A percentile compares a stretch with the other conserved stretches of the same genome.
Conservation (phyloP, 2,113 vertebrate genomes). For the Aphelocoma coerulescens region DNA sequence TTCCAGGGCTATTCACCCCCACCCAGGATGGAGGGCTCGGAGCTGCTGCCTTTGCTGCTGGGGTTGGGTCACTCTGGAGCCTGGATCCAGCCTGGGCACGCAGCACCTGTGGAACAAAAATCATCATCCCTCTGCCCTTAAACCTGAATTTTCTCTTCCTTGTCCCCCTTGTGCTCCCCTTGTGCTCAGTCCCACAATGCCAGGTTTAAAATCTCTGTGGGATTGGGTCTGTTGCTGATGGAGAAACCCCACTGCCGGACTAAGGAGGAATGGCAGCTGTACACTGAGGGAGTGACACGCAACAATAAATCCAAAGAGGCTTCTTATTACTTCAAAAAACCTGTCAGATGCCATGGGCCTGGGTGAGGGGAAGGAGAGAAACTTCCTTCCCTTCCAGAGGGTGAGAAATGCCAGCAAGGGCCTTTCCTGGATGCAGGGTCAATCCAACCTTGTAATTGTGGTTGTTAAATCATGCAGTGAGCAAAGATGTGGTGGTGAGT, state of each 20-base stretch:
- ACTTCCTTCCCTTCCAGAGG: background rate
- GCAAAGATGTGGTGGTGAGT: background rate
- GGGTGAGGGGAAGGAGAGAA: background rate
- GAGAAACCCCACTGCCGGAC: background rate
- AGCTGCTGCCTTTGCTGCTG: background rate
- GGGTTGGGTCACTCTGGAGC: background rate
- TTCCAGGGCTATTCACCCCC: background rate
- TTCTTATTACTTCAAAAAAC: background rate
- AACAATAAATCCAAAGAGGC: background rate
- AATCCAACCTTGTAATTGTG: background rate
- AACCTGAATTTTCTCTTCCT: background rate
- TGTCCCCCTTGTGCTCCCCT: background rate
- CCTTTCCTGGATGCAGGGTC: background rate
- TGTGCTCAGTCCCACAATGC: background rate
- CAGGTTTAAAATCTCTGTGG: background rate
- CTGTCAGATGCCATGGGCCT: background rate
- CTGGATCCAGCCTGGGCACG: background rate
- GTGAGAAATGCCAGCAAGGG: background rate
- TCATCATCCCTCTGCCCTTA: too few relatives aligned
- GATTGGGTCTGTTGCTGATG: background rate
- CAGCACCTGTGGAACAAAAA: rapidly evolving
- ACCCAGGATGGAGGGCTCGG: background rate
- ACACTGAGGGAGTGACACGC: background rate
- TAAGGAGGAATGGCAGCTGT: background rate
- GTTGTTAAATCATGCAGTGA: background rate